phyloP scores from a whole-genome alignment of 2,888 invertebrate genomes.

The Hemicrepidius hirtus region DNA sequence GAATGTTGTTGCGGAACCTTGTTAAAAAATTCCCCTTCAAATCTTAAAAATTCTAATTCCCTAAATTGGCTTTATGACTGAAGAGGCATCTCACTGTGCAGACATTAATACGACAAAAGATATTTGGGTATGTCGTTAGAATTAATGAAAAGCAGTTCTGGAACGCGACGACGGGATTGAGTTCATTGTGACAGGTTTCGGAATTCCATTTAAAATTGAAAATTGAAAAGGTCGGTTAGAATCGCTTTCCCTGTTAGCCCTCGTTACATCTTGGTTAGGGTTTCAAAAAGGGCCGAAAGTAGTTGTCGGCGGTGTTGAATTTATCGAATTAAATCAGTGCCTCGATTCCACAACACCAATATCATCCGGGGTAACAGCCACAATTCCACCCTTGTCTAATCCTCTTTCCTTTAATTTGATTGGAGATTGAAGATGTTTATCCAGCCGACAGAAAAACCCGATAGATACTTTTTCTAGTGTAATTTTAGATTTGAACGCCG shows the following conservation, averaged over 20 bases:
- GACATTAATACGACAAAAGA: conserved; percentile 6
- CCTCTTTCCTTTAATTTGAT: conserved; percentile 30
- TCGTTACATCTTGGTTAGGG: not conserved
- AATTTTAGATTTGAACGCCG: not conserved
- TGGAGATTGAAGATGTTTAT: conserved; percentile 27
- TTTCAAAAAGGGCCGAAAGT: not conserved
- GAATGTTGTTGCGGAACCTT: not conserved
- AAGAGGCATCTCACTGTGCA: not conserved
- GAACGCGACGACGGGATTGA: conserved; percentile 8
- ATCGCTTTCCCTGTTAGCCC: not conserved
- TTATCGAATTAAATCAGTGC: conserved; percentile 33
- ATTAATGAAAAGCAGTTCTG: conserved; percentile 24
- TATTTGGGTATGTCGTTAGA: conserved; percentile 20
- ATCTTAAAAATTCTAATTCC: too few species aligned
- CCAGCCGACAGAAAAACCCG: not conserved
- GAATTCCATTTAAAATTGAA: not conserved
- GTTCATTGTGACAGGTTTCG: conserved; percentile 16
- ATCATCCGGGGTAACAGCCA: not conserved
- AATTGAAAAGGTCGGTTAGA: not conserved
- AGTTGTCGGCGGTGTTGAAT: conserved; percentile 16
- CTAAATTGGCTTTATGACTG: conserved; percentile 18
- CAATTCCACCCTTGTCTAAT: conserved; percentile 7
- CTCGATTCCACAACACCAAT: conserved; percentile 13
- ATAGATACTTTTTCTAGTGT: conserved; percentile 21
- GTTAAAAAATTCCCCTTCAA: not conserved